Evolutionary conservation across 2,113 vertebrate genomes (phyloP).

Genomic region (Phalacrocorax carbo): DNA sequence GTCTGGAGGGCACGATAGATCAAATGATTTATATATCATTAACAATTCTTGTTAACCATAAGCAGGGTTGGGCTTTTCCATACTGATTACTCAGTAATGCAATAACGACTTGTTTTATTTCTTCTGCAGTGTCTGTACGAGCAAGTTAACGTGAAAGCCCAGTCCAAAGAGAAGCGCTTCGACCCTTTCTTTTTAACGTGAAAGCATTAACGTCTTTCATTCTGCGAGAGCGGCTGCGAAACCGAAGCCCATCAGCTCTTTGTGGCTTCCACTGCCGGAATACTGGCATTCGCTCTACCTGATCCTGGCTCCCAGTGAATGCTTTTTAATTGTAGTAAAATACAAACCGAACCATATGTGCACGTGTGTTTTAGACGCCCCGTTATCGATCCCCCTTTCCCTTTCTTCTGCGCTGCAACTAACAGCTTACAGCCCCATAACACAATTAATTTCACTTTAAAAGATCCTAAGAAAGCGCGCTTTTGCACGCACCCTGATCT

Average conservation of each 20-base stretch:
- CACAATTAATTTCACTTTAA: neutral
- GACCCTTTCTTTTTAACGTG: constrained; percentile 73
- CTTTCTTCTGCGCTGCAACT: neutral
- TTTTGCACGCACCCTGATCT: neutral
- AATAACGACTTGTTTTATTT: constrained; percentile 62
- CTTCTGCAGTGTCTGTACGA: constrained; percentile 84
- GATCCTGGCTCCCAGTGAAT: neutral
- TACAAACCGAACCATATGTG: constrained; percentile 13
- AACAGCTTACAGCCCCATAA: neutral
- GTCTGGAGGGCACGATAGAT: constrained; percentile 44
- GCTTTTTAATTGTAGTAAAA: constrained; percentile 43
- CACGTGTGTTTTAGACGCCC: neutral
- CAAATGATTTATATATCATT: constrained; percentile 63
- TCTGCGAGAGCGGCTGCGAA: neutral
- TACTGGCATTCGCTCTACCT: neutral
- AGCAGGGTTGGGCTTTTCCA: constrained; percentile 26
- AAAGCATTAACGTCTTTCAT: neutral
- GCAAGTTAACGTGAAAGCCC: constrained; percentile 84
- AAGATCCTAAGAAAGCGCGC: neutral
- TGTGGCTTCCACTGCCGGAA: neutral
- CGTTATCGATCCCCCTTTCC: neutral
- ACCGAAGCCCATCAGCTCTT: neutral
- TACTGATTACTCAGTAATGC: constrained; percentile 27
- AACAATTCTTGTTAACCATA: constrained; percentile 47
- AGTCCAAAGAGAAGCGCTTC: constrained; percentile 81